These are phyloP conservation scores for Lindbergichthys nudifrons DNA, from an alignment of 2,797 vertebrate species.

Conservation along the genomic window DNA sequence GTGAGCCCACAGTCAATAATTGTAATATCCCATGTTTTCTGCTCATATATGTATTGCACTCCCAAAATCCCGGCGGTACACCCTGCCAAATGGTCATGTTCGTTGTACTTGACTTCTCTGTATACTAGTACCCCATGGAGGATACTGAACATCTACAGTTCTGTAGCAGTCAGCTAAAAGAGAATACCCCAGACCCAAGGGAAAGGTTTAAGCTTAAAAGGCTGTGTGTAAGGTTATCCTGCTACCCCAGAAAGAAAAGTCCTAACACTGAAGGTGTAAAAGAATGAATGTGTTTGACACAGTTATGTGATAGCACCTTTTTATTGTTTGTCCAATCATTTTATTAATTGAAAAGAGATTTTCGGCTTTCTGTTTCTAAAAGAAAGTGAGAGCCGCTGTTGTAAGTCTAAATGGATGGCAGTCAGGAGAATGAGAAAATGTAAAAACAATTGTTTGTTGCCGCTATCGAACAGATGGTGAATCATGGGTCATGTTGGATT, in stretches of 20 bases:
- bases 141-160: constrained; percentile 42
- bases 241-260: constrained; percentile 18
- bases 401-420: background rate
- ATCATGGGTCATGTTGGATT: background rate
- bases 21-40: constrained; percentile 19
- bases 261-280: constrained; percentile 1
- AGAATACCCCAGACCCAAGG: constrained; percentile 25
- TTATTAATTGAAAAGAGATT: background rate
- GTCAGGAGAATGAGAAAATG: background rate
- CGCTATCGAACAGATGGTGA: constrained; percentile 11
- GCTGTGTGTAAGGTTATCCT: constrained; percentile 21
- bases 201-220: constrained; percentile 37
- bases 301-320: background rate
- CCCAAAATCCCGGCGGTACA: constrained; percentile 26
- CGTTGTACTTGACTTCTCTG: constrained; percentile 47
- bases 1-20: constrained; percentile 19
- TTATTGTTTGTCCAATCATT: background rate
- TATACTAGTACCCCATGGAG: constrained; percentile 23
- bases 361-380: background rate
- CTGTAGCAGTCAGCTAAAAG: constrained; percentile 50
- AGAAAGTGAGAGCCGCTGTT: background rate
- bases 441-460: constrained; percentile 7
- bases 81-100: constrained; percentile 38
- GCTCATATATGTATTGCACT: constrained; percentile 16
- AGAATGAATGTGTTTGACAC: background rate